Conservation (phyloP, 2,113 vertebrate species). For the Myanophis thanlyinensis region DNA sequence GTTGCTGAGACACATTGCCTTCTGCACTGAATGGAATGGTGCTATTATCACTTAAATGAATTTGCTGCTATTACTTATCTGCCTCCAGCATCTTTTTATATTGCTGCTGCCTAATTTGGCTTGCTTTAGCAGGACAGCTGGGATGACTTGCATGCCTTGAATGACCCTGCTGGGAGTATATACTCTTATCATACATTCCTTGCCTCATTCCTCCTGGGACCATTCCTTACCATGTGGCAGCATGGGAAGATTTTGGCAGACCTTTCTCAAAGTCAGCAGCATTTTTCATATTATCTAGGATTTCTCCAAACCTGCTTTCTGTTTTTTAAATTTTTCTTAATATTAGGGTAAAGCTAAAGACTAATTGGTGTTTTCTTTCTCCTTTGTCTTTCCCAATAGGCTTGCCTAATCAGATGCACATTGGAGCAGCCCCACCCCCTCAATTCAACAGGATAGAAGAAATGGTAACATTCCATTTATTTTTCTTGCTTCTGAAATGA, state of each 20-base stretch:
- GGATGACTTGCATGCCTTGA: not conserved
- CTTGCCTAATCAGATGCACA: slow-evolving; percentile 81
- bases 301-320: not conserved
- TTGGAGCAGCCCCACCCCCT: slow-evolving; percentile 76
- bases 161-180: not conserved
- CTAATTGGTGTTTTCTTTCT: slow-evolving; percentile 28
- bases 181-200: not conserved
- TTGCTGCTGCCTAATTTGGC: not conserved
- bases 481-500: not conserved
- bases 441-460: slow-evolving; percentile 87
- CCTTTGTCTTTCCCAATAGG: slow-evolving; percentile 59
- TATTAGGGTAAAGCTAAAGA: not conserved
- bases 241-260: not conserved
- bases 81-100: not conserved
- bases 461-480: slow-evolving; percentile 72
- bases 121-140: not conserved
- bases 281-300: not conserved
- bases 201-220: not conserved
- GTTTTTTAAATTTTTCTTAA: not conserved
- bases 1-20: not conserved
- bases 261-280: not conserved
- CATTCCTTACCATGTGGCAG: not conserved
- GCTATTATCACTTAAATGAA: not conserved
- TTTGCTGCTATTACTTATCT: not conserved
- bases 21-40: not conserved